Conservation (phyloP, 1,140 invertebrate genomes). For the Rhysida immarginata region DNA sequence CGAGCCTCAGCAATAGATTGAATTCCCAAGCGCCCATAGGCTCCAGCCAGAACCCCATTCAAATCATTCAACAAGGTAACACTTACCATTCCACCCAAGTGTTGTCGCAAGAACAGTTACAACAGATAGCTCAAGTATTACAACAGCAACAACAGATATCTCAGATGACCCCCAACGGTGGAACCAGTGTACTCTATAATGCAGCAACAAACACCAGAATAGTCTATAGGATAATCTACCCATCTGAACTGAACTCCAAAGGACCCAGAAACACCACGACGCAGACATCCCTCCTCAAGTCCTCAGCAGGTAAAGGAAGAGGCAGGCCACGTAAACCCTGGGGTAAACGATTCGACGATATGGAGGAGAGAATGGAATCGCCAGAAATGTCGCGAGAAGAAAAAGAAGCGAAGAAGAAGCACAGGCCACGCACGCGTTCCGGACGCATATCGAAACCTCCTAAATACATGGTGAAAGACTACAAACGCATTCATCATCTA, state of each 20-base stretch:
- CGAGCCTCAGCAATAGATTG: slow-evolving; percentile 27
- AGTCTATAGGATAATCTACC: slow-evolving; percentile 38
- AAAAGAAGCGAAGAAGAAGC: slow-evolving; percentile 40
- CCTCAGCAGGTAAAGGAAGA: slow-evolving; percentile 6
- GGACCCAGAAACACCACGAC: neutral
- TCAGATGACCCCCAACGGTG: slow-evolving; percentile 26
- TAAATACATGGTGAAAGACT: slow-evolving; percentile 48
- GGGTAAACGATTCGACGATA: slow-evolving; percentile 21
- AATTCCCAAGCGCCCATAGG: slow-evolving; percentile 34
- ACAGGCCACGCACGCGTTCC: slow-evolving; percentile 40
- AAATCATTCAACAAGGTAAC: slow-evolving; percentile 45
- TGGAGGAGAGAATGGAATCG: slow-evolving; percentile 26
- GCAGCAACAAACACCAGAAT: slow-evolving; percentile 40
- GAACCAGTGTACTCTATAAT: slow-evolving; percentile 37
- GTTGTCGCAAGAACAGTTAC: slow-evolving; percentile 39
- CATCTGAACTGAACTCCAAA: slow-evolving; percentile 26
- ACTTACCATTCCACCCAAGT: slow-evolving; percentile 40
- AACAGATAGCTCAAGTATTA: slow-evolving; percentile 43
- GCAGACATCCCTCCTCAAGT: neutral
- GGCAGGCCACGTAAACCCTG: slow-evolving; percentile 8
- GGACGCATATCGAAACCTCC: slow-evolving; percentile 47
- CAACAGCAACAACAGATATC: slow-evolving; percentile 34
- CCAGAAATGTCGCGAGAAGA: slow-evolving; percentile 34
- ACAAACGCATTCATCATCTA: slow-evolving; percentile 44
- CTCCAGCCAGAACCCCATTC: slow-evolving; percentile 44